A percentile compares a stretch with the other conserved stretches of the same genome.
Conservation (phyloP, 2,797 vertebrate genomes). For the Eptatretus atami region DNA sequence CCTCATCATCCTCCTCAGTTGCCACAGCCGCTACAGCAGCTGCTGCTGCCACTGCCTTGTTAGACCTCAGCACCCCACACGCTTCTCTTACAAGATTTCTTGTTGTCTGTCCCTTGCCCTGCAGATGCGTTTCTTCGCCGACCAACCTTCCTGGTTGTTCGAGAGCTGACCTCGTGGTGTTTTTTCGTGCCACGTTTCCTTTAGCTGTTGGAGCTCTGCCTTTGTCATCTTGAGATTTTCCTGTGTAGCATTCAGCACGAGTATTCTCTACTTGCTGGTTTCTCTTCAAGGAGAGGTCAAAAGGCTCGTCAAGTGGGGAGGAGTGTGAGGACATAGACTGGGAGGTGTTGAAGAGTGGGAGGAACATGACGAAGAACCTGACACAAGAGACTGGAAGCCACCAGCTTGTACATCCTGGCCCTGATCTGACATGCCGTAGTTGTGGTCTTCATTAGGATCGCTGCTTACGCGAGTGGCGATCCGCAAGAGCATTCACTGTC, state of each 20-base stretch:
- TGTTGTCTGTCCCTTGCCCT: no score
- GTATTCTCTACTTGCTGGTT: no score
- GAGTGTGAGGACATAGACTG: constrained; percentile 27
- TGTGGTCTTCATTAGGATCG: constrained; percentile 77
- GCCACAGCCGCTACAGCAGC: not conserved
- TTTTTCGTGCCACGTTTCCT: no score
- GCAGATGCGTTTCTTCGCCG: no score
- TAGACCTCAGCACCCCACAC: not conserved
- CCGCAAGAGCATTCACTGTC: constrained; percentile 42
- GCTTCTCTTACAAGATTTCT: not conserved
- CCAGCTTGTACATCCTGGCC: not conserved
- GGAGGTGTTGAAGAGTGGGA: constrained; percentile 28
- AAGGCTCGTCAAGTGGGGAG: constrained; percentile 26
- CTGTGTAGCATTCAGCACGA: not conserved
- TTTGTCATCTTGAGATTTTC: not conserved
- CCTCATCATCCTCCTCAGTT: constrained; percentile 64
- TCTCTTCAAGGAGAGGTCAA: constrained; percentile 17
- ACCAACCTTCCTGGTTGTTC: no score
- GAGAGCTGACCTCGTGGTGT: no score
- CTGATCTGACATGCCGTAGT: constrained; percentile 39
- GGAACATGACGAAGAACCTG: constrained; percentile 25
- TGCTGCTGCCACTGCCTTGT: no score
- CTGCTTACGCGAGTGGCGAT: constrained; percentile 40
- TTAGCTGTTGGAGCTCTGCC: no score
- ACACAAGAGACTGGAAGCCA: not conserved